phyloP scores from a whole-genome alignment of 2,113 vertebrate genomes.

The Dicentrarchus labrax region DNA sequence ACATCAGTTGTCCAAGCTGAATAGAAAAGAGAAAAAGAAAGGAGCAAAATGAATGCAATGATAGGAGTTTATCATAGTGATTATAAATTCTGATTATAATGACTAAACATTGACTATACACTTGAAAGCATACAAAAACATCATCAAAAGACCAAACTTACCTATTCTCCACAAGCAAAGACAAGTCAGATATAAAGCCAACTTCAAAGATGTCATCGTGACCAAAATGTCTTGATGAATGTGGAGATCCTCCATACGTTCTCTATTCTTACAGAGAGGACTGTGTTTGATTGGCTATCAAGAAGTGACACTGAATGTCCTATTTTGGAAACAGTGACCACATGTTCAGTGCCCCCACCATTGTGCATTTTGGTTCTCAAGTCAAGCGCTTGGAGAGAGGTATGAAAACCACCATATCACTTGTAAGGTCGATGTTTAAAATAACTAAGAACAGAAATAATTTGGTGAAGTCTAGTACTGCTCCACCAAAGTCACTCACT shows the following conservation, averaged over 20 bases:
- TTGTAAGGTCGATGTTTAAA: too few species aligned
- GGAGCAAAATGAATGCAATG: not conserved
- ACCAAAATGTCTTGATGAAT: not conserved
- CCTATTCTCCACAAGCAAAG: constrained; percentile 18
- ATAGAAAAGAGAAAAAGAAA: not conserved
- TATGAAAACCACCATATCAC: too few species aligned
- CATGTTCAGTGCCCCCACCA: not conserved
- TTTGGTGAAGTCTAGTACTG: too few species aligned
- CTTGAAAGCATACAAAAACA: not conserved
- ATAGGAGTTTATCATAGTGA: not conserved
- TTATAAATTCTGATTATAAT: not conserved
- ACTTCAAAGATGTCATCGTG: constrained; percentile 43
- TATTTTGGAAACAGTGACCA: constrained; percentile 9
- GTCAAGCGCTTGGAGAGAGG: too few species aligned
- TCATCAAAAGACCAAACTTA: constrained; percentile 17
- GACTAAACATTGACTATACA: not conserved
- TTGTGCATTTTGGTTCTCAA: too few species aligned
- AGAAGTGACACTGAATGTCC: constrained; percentile 16
- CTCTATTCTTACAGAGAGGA: constrained; percentile 12
- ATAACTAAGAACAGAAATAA: too few species aligned
- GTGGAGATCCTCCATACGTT: not conserved
- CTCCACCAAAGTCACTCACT: too few species aligned
- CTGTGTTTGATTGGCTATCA: constrained; percentile 45
- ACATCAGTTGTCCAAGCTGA: not conserved
- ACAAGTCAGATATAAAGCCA: constrained; percentile 4